Conservation (phyloP, 2,797 vertebrate species). For the Micromesistius poutassou region DNA sequence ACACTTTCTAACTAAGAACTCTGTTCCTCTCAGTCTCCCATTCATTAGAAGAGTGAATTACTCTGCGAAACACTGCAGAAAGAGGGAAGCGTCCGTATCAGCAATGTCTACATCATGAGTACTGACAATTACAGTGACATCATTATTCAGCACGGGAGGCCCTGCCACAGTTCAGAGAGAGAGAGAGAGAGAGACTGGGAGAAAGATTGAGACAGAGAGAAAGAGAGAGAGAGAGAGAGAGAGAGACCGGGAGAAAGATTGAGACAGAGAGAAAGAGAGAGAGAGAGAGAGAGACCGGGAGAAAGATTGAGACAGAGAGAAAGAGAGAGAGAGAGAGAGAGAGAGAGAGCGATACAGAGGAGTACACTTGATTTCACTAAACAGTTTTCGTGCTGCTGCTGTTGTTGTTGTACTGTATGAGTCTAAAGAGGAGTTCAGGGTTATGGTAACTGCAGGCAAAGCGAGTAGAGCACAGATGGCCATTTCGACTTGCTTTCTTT, state of each 20-base stretch:
- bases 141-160: slow-evolving; percentile 60
- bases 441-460: neutral
- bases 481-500: slow-evolving; percentile 44
- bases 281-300: neutral
- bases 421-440: slow-evolving; percentile 24
- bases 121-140: slow-evolving; percentile 64
- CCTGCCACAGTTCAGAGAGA: slow-evolving; percentile 28
- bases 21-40: slow-evolving; percentile 21
- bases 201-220: neutral
- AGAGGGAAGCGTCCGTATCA: slow-evolving; percentile 36
- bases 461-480: slow-evolving; percentile 4
- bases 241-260: too few species aligned
- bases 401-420: slow-evolving; percentile 25
- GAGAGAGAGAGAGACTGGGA: neutral
- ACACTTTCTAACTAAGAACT: slow-evolving; percentile 1
- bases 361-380: neutral
- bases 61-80: slow-evolving; percentile 46
- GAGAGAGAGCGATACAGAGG: neutral
- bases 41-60: slow-evolving; percentile 52
- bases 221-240: neutral
- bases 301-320: neutral
- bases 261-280: neutral
- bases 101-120: slow-evolving; percentile 46
- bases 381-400: neutral
- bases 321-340: neutral